These are phyloP conservation scores for Pandemis heparana DNA, from an alignment of 2,888 invertebrate species.

Conservation along the genomic window DNA sequence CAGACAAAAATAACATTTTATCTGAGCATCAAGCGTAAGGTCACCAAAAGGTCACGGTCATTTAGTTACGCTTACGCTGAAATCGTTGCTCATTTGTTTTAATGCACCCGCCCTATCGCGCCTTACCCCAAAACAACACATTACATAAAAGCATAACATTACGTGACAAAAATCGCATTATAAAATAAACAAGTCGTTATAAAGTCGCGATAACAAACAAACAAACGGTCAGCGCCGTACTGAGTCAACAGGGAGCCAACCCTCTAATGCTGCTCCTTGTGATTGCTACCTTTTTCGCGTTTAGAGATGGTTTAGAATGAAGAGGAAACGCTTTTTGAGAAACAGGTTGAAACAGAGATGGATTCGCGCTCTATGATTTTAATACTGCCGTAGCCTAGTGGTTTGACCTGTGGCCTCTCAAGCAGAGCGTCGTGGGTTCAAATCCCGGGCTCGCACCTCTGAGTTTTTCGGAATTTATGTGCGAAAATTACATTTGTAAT, in stretches of 20 bases:
- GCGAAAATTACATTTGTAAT: no score
- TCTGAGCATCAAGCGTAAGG: background rate
- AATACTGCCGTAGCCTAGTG: no score
- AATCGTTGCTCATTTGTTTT: constrained; percentile 6
- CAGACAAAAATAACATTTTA: background rate
- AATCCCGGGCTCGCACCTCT: no score
- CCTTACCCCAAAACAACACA: constrained; percentile 13
- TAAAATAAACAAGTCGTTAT: constrained; percentile 29
- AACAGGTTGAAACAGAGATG: background rate
- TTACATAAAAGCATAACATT: constrained; percentile 30
- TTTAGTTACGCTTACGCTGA: background rate
- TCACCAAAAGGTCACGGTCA: background rate
- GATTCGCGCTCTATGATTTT: no score
- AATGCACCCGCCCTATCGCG: constrained; percentile 24
- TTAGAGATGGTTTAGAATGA: background rate
- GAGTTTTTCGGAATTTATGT: no score
- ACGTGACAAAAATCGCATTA: constrained; percentile 33
- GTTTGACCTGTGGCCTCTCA: no score
- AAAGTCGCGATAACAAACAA: constrained; percentile 33
- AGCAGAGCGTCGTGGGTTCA: no score
- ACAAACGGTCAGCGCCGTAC: constrained; percentile 5
- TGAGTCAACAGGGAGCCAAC: constrained; percentile 22
- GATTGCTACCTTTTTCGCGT: constrained; percentile 20
- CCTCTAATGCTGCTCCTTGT: constrained; percentile 22
- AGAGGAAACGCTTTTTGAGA: background rate